Percentiles rank a stretch among this genome's conserved stretches.
Evolutionary conservation across 2,113 vertebrate species (phyloP).

Genomic region (Corvus moneduloides): DNA sequence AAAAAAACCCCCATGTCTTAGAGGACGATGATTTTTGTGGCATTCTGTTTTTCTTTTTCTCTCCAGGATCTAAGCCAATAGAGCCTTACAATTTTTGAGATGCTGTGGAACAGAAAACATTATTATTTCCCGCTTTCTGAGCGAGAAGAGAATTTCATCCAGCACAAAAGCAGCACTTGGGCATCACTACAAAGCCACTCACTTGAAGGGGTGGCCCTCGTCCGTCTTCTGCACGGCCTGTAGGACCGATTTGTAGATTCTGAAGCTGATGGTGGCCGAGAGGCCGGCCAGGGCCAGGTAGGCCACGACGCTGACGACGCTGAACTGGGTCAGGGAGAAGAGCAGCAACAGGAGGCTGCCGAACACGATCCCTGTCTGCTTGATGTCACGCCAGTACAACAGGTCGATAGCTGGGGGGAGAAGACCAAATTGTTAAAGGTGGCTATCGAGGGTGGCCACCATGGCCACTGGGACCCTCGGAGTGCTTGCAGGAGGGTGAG

Average conservation of each 20-base stretch:
- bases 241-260: slow-evolving; percentile 98
- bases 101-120: neutral
- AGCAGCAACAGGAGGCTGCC: slow-evolving; percentile 93
- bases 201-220: slow-evolving; percentile 98
- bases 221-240: slow-evolving; percentile 99
- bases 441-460: rapidly evolving
- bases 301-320: slow-evolving; percentile 94
- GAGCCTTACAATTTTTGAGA: neutral
- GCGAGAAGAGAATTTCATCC: neutral
- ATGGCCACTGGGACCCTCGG: rapidly evolving
- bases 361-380: slow-evolving; percentile 92
- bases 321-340: slow-evolving; percentile 99
- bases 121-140: neutral
- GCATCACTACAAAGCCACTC: slow-evolving; percentile 51
- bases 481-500: neutral
- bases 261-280: slow-evolving; percentile 97
- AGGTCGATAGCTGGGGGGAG: slow-evolving; percentile 87
- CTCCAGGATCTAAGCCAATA: neutral
- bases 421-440: neutral
- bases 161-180: neutral
- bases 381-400: slow-evolving; percentile 96
- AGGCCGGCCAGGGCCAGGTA: slow-evolving; percentile 95
- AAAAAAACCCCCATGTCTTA: neutral
- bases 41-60: rapidly evolving
- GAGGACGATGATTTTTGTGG: neutral